Percentiles rank a stretch among this genome's conserved stretches.
phyloP scores from a whole-genome alignment of 2,797 vertebrate species.

The Rhyacichthys aspro region DNA sequence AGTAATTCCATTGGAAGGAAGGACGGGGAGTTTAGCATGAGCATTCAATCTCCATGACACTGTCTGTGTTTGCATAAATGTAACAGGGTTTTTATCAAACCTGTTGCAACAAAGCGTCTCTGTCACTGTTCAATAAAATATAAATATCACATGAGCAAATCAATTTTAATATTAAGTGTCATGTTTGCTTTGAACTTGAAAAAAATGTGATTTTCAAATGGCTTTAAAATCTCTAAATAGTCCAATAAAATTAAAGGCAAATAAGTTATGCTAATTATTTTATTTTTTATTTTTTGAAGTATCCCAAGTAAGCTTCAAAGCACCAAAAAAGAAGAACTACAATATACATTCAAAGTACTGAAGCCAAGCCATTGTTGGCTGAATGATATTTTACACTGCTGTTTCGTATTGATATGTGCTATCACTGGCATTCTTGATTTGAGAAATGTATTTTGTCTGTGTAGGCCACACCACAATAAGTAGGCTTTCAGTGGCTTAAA shows the following conservation, averaged over 20 bases:
- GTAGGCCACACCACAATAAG: constrained; percentile 59
- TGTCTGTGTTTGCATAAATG: constrained; percentile 55
- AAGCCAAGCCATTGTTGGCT: constrained; percentile 58
- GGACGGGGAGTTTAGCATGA: neutral
- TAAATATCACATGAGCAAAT: constrained; percentile 33
- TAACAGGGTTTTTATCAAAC: constrained; percentile 17
- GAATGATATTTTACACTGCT: constrained; percentile 68
- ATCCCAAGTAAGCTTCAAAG: constrained; percentile 62
- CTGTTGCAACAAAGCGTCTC: constrained; percentile 29
- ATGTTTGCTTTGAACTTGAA: constrained; percentile 28
- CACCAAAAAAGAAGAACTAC: constrained; percentile 71
- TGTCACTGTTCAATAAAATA: constrained; percentile 23
- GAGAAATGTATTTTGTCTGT: constrained; percentile 33
- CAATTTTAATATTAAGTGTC: constrained; percentile 21
- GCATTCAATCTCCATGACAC: constrained; percentile 25
- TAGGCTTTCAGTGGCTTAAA: constrained; percentile 42
- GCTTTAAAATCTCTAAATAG: constrained; percentile 48
- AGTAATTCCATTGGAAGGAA: neutral
- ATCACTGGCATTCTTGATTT: constrained; percentile 64
- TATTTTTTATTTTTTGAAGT: constrained; percentile 38
- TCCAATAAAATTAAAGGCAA: constrained; percentile 67
- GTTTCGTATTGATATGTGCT: constrained; percentile 68
- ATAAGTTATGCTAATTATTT: constrained; percentile 55
- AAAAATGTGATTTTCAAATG: constrained; percentile 57
- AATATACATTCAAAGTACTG: constrained; percentile 77